Percentiles rank a stretch among this genome's conserved stretches.
Conservation (phyloP, 2,113 vertebrate species). For the Siphamia tubifer region DNA sequence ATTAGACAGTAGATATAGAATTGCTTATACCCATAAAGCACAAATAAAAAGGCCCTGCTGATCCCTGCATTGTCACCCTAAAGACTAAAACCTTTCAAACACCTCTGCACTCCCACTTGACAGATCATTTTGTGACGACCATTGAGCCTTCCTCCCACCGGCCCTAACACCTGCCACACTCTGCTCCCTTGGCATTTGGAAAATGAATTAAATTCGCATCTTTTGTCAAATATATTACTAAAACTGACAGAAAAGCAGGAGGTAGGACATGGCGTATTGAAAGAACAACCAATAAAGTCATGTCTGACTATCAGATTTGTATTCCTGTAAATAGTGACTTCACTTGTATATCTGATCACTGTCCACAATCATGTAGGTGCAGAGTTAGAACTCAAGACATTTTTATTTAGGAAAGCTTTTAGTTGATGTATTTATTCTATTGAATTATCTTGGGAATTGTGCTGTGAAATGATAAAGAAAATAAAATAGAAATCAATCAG, state of each 20-base stretch:
- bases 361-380: no score
- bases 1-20: background rate
- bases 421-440: no score
- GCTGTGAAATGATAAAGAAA: no score
- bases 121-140: constrained; percentile 12
- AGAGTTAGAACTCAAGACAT: no score
- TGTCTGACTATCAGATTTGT: no score
- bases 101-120: constrained; percentile 15
- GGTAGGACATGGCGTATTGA: background rate
- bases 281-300: no score
- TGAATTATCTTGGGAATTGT: no score
- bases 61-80: background rate
- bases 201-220: constrained; percentile 30
- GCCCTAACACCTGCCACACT: constrained; percentile 28
- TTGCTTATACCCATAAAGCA: background rate
- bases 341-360: no score
- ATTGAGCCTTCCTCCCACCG: constrained; percentile 35
- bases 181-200: constrained; percentile 9
- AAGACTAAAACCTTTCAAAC: constrained; percentile 8
- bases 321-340: no score
- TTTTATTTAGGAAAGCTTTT: no score
- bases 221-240: constrained; percentile 4
- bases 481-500: no score
- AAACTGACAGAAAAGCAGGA: constrained; percentile 1
- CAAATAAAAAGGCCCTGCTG: background rate